Percentiles rank a stretch among this genome's conserved stretches.
Evolutionary conservation across 2,113 vertebrate species (phyloP).

Genomic region (Apteryx owenii): DNA sequence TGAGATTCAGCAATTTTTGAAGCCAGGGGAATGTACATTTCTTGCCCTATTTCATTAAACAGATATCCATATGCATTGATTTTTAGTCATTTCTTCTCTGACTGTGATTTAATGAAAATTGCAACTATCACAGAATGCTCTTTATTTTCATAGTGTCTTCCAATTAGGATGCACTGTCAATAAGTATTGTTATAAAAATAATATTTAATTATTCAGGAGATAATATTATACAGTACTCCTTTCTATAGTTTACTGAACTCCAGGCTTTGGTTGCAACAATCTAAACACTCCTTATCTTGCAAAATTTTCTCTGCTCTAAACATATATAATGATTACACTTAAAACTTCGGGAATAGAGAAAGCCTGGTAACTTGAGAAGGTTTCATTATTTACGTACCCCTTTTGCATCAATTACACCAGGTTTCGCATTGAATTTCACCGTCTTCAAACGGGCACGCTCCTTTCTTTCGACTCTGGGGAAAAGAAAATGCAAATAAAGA

Average conservation of each 20-base stretch:
- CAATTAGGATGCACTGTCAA: background rate
- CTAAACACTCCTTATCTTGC: background rate
- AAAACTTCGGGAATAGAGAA: background rate
- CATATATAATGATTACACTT: background rate
- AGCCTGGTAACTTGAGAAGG: background rate
- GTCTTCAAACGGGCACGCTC: slow-evolving; percentile 96
- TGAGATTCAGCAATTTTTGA: background rate
- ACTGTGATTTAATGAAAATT: background rate
- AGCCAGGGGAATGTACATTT: background rate
- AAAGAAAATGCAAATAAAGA: slow-evolving; percentile 43
- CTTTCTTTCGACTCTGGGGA: slow-evolving; percentile 92
- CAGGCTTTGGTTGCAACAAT: background rate
- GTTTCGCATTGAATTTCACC: slow-evolving; percentile 96
- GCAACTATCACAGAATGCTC: background rate
- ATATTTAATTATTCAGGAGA: background rate
- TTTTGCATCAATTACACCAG: slow-evolving; percentile 93
- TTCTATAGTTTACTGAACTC: background rate
- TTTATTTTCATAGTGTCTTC: background rate
- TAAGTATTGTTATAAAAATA: background rate
- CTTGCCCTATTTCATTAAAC: background rate
- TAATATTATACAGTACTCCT: background rate
- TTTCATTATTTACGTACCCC: slow-evolving; percentile 84
- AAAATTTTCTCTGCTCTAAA: background rate
- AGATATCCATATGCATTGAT: background rate
- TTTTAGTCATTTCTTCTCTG: background rate